Percentiles rank a stretch among this genome's conserved stretches.
Conservation (phyloP, 2,113 vertebrate genomes). For the Taxidea taxus region DNA sequence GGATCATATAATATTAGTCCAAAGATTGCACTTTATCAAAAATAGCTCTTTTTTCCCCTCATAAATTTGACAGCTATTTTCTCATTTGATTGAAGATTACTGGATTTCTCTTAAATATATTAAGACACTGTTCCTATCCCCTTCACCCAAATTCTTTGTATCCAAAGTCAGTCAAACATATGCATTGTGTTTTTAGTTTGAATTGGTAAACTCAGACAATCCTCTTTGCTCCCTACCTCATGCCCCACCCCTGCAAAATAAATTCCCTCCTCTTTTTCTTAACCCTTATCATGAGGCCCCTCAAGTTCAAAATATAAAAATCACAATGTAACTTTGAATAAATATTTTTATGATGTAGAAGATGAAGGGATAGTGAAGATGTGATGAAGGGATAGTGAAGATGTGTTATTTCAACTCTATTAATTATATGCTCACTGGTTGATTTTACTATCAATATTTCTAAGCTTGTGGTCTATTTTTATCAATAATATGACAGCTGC, state of each 20-base stretch:
- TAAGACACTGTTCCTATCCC: not conserved
- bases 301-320: not conserved
- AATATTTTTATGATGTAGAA: not conserved
- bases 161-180: not conserved
- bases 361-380: not conserved
- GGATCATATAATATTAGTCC: not conserved
- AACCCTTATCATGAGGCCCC: not conserved
- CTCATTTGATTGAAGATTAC: not conserved
- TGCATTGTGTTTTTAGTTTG: not conserved
- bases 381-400: not conserved
- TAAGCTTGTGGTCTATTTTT: not conserved
- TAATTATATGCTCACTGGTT: not conserved
- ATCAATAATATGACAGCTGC: not conserved
- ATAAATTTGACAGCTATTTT: conserved; percentile 7
- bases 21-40: not conserved
- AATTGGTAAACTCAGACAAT: not conserved
- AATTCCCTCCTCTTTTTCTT: not conserved
- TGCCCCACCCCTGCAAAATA: not conserved
- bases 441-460: not conserved
- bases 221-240: no score
- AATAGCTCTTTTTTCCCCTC: not conserved
- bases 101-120: not conserved
- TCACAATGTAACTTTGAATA: not conserved
- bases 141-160: not conserved
- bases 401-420: not conserved